phyloP scores from a whole-genome alignment of 2,888 invertebrate genomes.

The Campaea margaritaria region DNA sequence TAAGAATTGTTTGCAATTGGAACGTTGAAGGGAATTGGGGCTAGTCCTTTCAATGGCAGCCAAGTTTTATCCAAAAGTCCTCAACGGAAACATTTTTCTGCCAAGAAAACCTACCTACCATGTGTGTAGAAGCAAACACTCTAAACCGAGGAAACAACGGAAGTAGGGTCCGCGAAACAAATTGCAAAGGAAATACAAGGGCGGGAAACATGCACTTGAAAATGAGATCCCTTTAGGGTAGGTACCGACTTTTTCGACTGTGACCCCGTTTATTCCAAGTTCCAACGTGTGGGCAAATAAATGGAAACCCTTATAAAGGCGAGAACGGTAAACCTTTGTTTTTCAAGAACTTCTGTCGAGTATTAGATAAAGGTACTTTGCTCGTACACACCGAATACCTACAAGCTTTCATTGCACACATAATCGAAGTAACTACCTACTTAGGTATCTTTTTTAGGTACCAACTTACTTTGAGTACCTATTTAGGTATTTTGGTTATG shows the following conservation, averaged over 20 bases:
- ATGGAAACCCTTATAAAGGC: constrained; percentile 38
- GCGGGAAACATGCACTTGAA: constrained; percentile 42
- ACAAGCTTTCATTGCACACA: too few relatives aligned
- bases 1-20: neutral
- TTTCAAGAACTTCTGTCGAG: constrained; percentile 25
- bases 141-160: constrained; percentile 31
- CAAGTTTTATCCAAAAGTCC: neutral
- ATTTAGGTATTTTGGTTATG: too few relatives aligned
- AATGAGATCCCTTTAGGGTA: constrained; percentile 33
- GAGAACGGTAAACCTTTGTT: constrained; percentile 31
- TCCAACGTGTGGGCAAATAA: constrained; percentile 38
- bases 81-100: constrained; percentile 3
- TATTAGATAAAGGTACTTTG: constrained; percentile 11
- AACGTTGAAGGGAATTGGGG: constrained; percentile 13
- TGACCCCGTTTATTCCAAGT: constrained; percentile 37
- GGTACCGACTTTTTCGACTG: constrained; percentile 33
- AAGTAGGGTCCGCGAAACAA: constrained; percentile 37
- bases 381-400: too few relatives aligned
- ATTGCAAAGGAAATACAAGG: constrained; percentile 41
- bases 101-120: constrained; percentile 12
- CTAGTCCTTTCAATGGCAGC: constrained; percentile 5
- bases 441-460: too few relatives aligned
- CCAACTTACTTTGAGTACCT: too few relatives aligned
- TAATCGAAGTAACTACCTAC: too few relatives aligned
- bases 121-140: constrained; percentile 29